Conservation (phyloP, 1,140 invertebrate species). For the Drosophila triauraria region DNA sequence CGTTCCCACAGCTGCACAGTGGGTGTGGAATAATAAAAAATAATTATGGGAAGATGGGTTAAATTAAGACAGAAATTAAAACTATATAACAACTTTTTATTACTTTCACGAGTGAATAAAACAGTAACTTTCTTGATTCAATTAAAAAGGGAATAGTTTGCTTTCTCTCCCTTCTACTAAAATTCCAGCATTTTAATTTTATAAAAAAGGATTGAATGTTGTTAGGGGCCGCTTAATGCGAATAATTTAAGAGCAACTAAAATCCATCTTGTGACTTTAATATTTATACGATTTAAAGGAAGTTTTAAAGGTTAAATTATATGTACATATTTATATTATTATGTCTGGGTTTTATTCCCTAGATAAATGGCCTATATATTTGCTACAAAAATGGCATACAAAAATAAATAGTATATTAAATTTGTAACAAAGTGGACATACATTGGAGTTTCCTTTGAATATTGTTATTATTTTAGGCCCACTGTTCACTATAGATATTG, state of each 20-base stretch:
- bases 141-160: neutral
- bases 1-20: conserved; percentile 32
- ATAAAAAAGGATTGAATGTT: neutral
- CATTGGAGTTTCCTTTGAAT: too few relatives aligned
- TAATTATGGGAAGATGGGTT: neutral
- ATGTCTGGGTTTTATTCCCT: too few relatives aligned
- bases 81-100: neutral
- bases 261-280: too few relatives aligned
- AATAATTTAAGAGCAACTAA: neutral
- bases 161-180: neutral
- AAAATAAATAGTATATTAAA: too few relatives aligned
- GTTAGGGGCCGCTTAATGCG: neutral
- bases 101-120: neutral
- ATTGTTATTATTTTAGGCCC: neutral
- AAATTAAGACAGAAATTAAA: neutral
- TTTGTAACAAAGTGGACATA: too few relatives aligned
- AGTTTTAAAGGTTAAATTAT: too few relatives aligned
- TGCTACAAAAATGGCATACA: too few relatives aligned
- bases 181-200: neutral
- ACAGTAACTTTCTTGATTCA: neutral
- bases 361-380: too few relatives aligned
- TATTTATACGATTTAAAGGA: too few relatives aligned
- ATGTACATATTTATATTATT: too few relatives aligned
- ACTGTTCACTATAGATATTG: conserved; percentile 1
- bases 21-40: neutral